These are phyloP conservation scores for Thelaira solivaga DNA, from an alignment of 2,888 invertebrate species.

Conservation along the genomic window DNA sequence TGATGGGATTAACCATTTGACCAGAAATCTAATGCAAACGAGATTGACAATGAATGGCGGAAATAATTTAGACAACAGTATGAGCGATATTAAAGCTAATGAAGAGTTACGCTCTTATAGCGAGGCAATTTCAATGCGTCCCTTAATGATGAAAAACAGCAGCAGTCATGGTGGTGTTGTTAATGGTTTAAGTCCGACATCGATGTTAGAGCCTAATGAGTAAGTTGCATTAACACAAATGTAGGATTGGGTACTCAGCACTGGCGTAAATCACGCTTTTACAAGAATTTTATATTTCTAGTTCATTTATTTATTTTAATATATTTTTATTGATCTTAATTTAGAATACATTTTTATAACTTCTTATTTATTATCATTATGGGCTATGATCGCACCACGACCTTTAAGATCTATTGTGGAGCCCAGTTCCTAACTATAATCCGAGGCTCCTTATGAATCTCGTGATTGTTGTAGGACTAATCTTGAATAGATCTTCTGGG, in stretches of 20 bases:
- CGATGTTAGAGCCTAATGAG: slow-evolving; percentile 69
- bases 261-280: not conserved
- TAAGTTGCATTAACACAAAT: slow-evolving; percentile 67
- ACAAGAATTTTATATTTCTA: not conserved
- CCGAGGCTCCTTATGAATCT: too few relatives aligned
- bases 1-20: slow-evolving; percentile 76
- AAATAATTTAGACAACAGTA: slow-evolving; percentile 62
- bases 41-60: slow-evolving; percentile 67
- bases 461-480: too few relatives aligned
- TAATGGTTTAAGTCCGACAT: slow-evolving; percentile 62
- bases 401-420: too few relatives aligned
- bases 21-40: slow-evolving; percentile 74
- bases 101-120: slow-evolving; percentile 73
- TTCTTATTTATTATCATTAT: too few relatives aligned
- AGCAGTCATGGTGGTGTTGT: slow-evolving; percentile 63
- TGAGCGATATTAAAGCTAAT: slow-evolving; percentile 61
- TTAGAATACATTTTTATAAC: too few relatives aligned
- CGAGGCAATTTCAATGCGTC: slow-evolving; percentile 86
- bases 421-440: too few relatives aligned
- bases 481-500: too few relatives aligned
- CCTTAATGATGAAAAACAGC: slow-evolving; percentile 72
- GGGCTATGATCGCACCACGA: too few relatives aligned
- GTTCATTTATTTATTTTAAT: too few relatives aligned
- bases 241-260: not conserved
- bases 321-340: too few relatives aligned